A percentile compares a stretch with the other conserved stretches of the same genome.
phyloP scores from a whole-genome alignment of 2,888 invertebrate species.

The Pseudococcus viburni region DNA sequence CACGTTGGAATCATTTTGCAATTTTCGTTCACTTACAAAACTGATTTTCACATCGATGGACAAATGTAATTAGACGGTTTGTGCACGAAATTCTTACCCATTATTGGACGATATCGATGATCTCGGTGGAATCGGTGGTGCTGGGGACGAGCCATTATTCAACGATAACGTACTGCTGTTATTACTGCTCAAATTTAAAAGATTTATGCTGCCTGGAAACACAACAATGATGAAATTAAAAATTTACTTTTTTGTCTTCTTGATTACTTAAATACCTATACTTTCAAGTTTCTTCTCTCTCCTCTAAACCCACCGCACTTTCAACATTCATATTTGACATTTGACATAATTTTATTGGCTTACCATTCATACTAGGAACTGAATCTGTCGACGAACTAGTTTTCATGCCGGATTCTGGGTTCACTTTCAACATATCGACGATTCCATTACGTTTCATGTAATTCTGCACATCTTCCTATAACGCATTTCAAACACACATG shows the following conservation, averaged over 20 bases:
- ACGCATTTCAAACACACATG: neutral
- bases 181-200: constrained; percentile 63
- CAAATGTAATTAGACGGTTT: no score
- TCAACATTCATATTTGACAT: neutral
- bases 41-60: no score
- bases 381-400: constrained; percentile 64
- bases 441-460: constrained; percentile 71
- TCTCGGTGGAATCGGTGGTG: constrained; percentile 63
- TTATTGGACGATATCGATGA: constrained; percentile 52
- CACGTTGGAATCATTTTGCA: no score
- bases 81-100: constrained; percentile 11
- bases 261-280: no score
- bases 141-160: constrained; percentile 60
- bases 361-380: constrained; percentile 66
- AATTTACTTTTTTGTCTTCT: neutral
- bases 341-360: neutral
- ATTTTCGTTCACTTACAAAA: no score
- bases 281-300: no score
- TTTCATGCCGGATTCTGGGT: constrained; percentile 65
- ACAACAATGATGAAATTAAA: neutral
- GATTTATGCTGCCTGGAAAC: constrained; percentile 59
- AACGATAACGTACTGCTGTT: constrained; percentile 64
- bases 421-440: constrained; percentile 69
- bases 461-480: constrained; percentile 70
- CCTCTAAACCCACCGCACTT: no score